Evolutionary conservation across 2,888 invertebrate genomes (phyloP), one percentile per base, ranked within the genome.

Genomic region (Tipula confusa): DNA sequence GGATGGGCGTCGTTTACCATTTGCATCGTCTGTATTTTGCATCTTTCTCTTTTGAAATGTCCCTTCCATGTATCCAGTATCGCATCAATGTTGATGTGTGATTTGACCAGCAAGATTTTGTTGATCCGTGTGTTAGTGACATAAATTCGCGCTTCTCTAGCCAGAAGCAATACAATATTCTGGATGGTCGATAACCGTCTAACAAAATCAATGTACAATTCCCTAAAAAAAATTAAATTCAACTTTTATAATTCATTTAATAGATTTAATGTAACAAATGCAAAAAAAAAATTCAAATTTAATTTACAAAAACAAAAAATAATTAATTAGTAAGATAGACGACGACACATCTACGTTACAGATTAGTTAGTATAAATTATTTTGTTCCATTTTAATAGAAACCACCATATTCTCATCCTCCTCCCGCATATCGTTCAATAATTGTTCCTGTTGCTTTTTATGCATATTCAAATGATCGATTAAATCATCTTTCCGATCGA

Each of bases 381-480:
- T 64, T 24, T 64, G 64, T 64, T 64, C 64, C 64, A 64, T 64
- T 64, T 64, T 64, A 1, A 64, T 64, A 2, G 64, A 64, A 24
- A 64, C 64, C 2, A 80, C 29, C 80, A 80, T 80, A 29, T 80
- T 80, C 31, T 83, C 82, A 43, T 29, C 29, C 4, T 84, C 84
- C 15, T 84, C 84, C 24, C 84, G 80, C 7, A 84, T 79, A 43
- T 85, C 86, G 0, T 82, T 80, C 33, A 28, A 33, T 2, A 24
- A n/a, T 84, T 82, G 84, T 83, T 7, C 84, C 13, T 84, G 84
- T 83, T 7, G 84, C 81, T 80, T 18, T 43, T 83, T 43, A 48
- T 83, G 83, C 24, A 15, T 33, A 84, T 83, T 86, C 86, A 15
- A 83, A 80, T 82, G 83, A 82, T 24, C 82, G 5, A 29, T 43